Evolutionary conservation across 1,140 invertebrate genomes (phyloP).

Genomic region (Gryon sp.): DNA sequence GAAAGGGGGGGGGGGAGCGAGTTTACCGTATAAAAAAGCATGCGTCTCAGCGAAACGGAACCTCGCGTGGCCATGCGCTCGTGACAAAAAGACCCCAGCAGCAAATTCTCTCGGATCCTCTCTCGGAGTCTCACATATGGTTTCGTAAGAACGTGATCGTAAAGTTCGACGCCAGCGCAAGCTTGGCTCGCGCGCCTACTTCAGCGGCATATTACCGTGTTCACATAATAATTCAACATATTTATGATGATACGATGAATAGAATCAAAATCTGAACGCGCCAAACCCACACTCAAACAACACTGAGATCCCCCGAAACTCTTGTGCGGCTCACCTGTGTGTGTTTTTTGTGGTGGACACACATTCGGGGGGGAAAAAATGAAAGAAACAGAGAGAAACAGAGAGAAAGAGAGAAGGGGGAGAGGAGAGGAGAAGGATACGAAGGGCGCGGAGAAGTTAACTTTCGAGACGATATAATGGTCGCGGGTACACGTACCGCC

Average conservation of each 20-base stretch:
- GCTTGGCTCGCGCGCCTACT: background rate
- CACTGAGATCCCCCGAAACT: background rate
- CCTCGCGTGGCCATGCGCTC: constrained; percentile 8
- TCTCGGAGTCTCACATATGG: constrained; percentile 32
- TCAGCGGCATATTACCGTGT: constrained; percentile 6
- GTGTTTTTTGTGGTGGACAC: too few relatives aligned
- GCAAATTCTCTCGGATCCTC: constrained; percentile 1
- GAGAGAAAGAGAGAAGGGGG: too few relatives aligned
- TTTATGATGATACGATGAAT: too few relatives aligned
- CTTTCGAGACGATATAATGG: too few relatives aligned
- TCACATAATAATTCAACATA: constrained; percentile 30
- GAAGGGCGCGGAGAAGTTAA: too few relatives aligned
- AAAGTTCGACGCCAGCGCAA: constrained; percentile 16
- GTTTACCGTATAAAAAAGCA: constrained; percentile 12
- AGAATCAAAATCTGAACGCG: too few relatives aligned
- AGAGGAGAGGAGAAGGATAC: too few relatives aligned
- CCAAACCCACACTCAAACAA: background rate
- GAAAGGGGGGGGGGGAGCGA: background rate
- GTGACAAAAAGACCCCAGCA: constrained; percentile 5
- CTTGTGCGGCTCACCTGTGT: background rate
- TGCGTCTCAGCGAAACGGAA: background rate
- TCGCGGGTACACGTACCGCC: background rate
- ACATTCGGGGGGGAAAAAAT: too few relatives aligned
- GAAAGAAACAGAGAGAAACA: too few relatives aligned
- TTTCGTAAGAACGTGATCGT: constrained; percentile 25